A percentile compares a stretch with the other conserved stretches of the same genome.
Evolutionary conservation across 2,113 vertebrate genomes (phyloP).

Genomic region (Pseudorectes ferrugineus): DNA sequence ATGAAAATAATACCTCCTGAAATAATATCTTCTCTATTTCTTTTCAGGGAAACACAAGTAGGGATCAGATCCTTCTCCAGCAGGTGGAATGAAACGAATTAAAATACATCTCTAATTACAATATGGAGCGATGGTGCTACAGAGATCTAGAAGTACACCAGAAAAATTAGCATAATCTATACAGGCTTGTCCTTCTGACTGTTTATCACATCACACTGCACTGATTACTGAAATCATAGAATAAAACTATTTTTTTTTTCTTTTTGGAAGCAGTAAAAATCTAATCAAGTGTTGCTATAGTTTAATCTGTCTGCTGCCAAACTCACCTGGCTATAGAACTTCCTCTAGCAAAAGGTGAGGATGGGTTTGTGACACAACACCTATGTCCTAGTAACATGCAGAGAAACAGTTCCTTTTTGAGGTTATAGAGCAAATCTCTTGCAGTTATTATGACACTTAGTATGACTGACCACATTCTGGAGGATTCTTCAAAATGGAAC

Average conservation of each 20-base stretch:
- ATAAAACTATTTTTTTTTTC: not conserved
- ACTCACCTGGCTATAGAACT: not conserved
- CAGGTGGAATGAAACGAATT: not conserved
- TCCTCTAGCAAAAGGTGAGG: not conserved
- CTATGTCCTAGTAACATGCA: not conserved
- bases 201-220: not conserved
- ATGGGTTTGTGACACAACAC: not conserved
- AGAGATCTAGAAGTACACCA: not conserved
- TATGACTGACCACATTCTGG: accelerated
- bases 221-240: not conserved
- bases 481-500: not conserved
- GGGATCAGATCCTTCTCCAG: not conserved
- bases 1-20: not conserved
- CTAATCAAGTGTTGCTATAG: not conserved
- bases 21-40: not conserved
- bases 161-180: not conserved
- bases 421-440: not conserved
- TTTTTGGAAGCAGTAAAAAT: not conserved
- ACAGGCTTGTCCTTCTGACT: not conserved
- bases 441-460: not conserved
- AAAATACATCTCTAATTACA: not conserved
- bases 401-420: not conserved
- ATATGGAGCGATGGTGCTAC: not conserved
- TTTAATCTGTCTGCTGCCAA: not conserved
- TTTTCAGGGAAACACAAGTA: not conserved